phyloP scores from a whole-genome alignment of 2,797 vertebrate genomes.

The Melanotaenia maccullochi region DNA sequence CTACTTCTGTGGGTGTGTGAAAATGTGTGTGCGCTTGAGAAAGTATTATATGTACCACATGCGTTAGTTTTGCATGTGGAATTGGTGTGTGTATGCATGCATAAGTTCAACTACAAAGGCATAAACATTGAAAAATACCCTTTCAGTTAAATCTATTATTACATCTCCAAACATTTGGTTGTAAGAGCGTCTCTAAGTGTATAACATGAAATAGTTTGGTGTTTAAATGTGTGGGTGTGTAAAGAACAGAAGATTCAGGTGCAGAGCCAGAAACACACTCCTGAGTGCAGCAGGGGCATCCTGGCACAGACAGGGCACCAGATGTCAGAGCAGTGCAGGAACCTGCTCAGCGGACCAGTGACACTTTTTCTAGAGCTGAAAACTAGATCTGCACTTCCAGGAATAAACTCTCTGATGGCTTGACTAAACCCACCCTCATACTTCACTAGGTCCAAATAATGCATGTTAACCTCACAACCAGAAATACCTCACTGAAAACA shows the following conservation, averaged over 20 bases:
- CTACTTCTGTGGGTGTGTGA: constrained; percentile 37
- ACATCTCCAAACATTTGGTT: constrained; percentile 22
- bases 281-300: constrained; percentile 78
- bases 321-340: constrained; percentile 83
- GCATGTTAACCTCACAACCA: constrained; percentile 30
- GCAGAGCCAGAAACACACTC: constrained; percentile 75
- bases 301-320: constrained; percentile 85
- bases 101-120: constrained; percentile 23
- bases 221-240: constrained; percentile 51
- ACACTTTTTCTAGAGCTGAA: constrained; percentile 76
- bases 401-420: constrained; percentile 74
- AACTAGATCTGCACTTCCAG: constrained; percentile 72
- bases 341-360: constrained; percentile 81
- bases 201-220: constrained; percentile 31
- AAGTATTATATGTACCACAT: constrained; percentile 9
- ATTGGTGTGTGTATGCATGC: constrained; percentile 14
- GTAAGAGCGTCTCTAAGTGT: constrained; percentile 17
- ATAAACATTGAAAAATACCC: constrained; percentile 19
- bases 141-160: constrained; percentile 26
- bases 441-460: constrained; percentile 46
- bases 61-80: constrained; percentile 26
- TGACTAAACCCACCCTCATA: constrained; percentile 48
- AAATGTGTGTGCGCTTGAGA: constrained; percentile 35
- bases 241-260: constrained; percentile 72
- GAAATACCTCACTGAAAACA: constrained; percentile 32